Evolutionary conservation across 2,797 vertebrate genomes (phyloP), one percentile per base, ranked within the genome.

Genomic region (Sebastes dallii): DNA sequence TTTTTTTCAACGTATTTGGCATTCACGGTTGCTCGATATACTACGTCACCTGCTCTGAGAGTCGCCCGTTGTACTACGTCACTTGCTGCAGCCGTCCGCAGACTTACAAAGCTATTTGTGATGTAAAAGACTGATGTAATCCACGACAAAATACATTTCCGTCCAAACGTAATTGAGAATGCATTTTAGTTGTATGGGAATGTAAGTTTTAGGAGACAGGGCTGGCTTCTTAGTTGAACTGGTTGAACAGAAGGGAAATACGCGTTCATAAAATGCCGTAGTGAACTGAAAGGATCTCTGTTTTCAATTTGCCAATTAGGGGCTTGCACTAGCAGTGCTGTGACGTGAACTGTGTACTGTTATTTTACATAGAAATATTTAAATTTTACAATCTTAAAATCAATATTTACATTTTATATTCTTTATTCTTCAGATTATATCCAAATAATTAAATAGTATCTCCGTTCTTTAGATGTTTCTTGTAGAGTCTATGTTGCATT

Each of bases 241-340:
- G 67, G 76, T 66, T 46, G 4, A 62, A 72, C 66, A 55, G 24
- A 78, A 75, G 20, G 60, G 65, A 58, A 73, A 61, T 64, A 32
- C 39, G 32, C 5, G n/a, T 75, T 77, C 14, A 68, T 58, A 80
- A 68, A 66, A 79, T n/a, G 68, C 72, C 65, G 52, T 81, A 46
- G 58, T 60, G 29, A 64, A 77, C 50, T 62, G 32, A 82, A 80
- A 46, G 16, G 0, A 78, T 32, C 14, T 82, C 18, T 62, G 54
- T 67, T 86, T 87, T 88, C 32, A 80, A 65, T 86, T 92, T 91
- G 88, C 89, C 89, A 92, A 88, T 78, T 87, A 86, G 75, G 34
- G 80, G 81, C 85, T 85, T 81, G 55, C 75, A 69, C 73, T 69
- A 77, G 81, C 66, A 71, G 65, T 85, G 78, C 75, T 72, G 75